These are phyloP conservation scores for Herpetotheres cachinnans DNA, from an alignment of 2,113 vertebrate genomes.

Conservation along the genomic window DNA sequence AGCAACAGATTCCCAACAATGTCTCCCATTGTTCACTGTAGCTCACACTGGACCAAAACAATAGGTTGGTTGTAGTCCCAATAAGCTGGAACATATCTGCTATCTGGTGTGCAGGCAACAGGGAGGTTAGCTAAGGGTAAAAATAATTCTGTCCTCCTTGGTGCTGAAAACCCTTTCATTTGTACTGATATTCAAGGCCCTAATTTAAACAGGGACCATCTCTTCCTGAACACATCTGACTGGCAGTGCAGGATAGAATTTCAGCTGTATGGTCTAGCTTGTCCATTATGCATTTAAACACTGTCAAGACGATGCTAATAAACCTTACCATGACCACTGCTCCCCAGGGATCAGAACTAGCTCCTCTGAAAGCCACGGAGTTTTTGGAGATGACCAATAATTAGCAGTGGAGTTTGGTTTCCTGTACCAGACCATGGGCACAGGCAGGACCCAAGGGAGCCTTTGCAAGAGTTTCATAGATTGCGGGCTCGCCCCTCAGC, in stretches of 20 bases:
- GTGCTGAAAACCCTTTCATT: conserved; percentile 60
- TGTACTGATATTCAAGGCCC: neutral
- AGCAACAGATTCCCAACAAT: conserved; percentile 8
- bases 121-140: conserved; percentile 30
- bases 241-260: neutral
- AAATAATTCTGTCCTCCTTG: conserved; percentile 46
- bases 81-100: conserved; percentile 33
- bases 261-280: neutral
- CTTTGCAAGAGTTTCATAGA: neutral
- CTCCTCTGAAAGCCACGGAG: neutral
- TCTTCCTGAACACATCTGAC: neutral
- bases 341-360: neutral
- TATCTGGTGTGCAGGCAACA: conserved; percentile 5
- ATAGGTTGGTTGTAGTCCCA: conserved; percentile 40
- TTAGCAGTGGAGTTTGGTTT: neutral
- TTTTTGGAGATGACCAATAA: neutral
- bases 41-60: neutral
- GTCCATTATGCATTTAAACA: neutral
- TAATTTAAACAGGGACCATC: neutral
- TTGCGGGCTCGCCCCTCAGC: neutral
- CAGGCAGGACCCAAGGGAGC: neutral
- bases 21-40: conserved; percentile 15
- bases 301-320: neutral
- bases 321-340: neutral
- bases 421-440: neutral